These are phyloP conservation scores for Falcaria lacertinaria DNA, from an alignment of 2,888 invertebrate genomes.

Conservation along the genomic window DNA sequence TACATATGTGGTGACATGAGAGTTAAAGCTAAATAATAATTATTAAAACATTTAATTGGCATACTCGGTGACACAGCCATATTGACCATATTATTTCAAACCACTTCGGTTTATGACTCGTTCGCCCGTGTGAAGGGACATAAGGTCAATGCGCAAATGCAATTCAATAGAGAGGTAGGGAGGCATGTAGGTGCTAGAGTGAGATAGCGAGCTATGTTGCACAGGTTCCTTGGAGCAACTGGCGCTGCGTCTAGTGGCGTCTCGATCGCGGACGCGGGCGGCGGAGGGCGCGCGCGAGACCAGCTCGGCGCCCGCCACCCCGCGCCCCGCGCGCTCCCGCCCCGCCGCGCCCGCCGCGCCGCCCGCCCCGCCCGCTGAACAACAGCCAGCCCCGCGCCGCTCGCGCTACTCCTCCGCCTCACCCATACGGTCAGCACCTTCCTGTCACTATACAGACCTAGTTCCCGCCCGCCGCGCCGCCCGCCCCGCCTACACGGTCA, in stretches of 20 bases:
- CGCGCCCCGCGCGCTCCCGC: conserved; percentile 81
- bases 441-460: too few relatives aligned
- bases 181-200: background rate
- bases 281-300: conserved; percentile 73
- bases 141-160: too few relatives aligned
- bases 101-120: too few relatives aligned
- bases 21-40: too few relatives aligned
- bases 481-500: too few relatives aligned
- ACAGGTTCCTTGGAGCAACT: conserved; percentile 69
- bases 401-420: conserved; percentile 87
- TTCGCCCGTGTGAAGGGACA: too few relatives aligned
- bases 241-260: conserved; percentile 61
- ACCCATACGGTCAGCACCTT: conserved; percentile 82
- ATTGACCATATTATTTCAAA: too few relatives aligned
- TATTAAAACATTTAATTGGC: too few relatives aligned
- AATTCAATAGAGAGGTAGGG: background rate
- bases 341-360: conserved; percentile 52
- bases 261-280: conserved; percentile 31
- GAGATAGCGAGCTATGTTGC: background rate
- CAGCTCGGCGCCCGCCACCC: conserved; percentile 79
- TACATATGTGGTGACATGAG: too few relatives aligned
- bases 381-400: conserved; percentile 7
- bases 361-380: conserved; percentile 22
- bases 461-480: too few relatives aligned
- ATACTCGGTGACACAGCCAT: too few relatives aligned